Evolutionary conservation across 2,113 vertebrate genomes (phyloP).

Genomic region (Pelecanoides urinatrix): DNA sequence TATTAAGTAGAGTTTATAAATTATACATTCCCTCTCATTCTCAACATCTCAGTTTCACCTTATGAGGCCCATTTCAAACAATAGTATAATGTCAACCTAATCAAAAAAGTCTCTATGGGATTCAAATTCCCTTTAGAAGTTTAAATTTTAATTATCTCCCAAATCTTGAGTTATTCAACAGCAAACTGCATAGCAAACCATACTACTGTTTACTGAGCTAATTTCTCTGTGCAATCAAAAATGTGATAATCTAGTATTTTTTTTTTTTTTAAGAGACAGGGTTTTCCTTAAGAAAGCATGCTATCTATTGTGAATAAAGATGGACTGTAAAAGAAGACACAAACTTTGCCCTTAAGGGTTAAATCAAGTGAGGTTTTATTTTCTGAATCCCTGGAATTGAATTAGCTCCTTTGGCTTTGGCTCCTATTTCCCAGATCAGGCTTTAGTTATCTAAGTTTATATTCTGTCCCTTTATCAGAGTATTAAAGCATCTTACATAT

Average conservation of each 20-base stretch:
- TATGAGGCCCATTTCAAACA: constrained; percentile 54
- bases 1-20: constrained; percentile 71
- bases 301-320: not conserved
- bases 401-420: not conserved
- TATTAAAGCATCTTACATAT: not conserved
- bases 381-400: not conserved
- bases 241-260: not conserved
- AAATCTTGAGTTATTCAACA: not conserved
- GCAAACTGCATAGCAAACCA: not conserved
- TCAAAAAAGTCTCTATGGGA: not conserved
- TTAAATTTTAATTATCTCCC: constrained; percentile 9
- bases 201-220: not conserved
- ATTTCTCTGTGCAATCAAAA: not conserved
- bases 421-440: not conserved
- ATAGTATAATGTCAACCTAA: constrained; percentile 54
- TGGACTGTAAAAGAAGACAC: not conserved
- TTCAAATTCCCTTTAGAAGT: not conserved
- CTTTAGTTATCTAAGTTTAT: not conserved
- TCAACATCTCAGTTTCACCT: constrained; percentile 36
- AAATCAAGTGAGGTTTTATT: not conserved
- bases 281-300: not conserved
- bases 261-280: not conserved
- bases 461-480: not conserved
- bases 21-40: constrained; percentile 61
- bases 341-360: not conserved